Base-by-base conservation (phyloP, 2,888 invertebrate genomes). In the Coremacera marginata region DNA sequence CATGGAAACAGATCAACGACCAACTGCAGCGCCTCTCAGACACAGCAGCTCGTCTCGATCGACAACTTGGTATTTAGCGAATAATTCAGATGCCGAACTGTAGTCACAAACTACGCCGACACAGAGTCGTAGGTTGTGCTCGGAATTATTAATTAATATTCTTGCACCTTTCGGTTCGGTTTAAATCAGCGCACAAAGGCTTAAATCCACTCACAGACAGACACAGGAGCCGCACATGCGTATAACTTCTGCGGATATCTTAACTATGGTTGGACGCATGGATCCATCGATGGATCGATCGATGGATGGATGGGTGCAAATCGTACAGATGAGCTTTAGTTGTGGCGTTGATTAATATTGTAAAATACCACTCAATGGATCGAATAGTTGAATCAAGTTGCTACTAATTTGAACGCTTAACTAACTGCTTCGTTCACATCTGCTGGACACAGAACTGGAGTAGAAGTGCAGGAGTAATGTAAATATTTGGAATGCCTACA, bases 141-240 rank as follows among this genome's bases (percentile, higher is more conserved):
- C 84, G 82, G 86, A 88, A 88, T 88, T 86, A 85, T 83, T 88
- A 88, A 88, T 88, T 88, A 88, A 88, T 88, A 88, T 88, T 88
- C 88, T 88, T 87, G 87, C 88, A 88, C 87, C 89, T 88, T 84
- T 82, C 82, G 78, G 44, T 77, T 68, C 80, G 57, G 62, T 57
- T 70, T 62, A 70, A 70, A 34, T 67, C 60, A 70, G 44, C 57
- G 55, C n/a, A n/a, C 14, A 65, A 60, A 55, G n/a, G 11, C 34
- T 22, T 52, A 19, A 34, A 22, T 19, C 57, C 60, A 71, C 22
- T 31, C 34, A 8, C 31, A 34, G 57, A n/a, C 71, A 34, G 2
- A 27, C 62, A 51, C 77, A 73, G 52, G 11, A 11, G 44, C 44
- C 44, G 44, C 44, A 44, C 14, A 44, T 44, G 11, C 14, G 44